Conservation (phyloP, 2,113 vertebrate species). For the Puntigrus tetrazona region DNA sequence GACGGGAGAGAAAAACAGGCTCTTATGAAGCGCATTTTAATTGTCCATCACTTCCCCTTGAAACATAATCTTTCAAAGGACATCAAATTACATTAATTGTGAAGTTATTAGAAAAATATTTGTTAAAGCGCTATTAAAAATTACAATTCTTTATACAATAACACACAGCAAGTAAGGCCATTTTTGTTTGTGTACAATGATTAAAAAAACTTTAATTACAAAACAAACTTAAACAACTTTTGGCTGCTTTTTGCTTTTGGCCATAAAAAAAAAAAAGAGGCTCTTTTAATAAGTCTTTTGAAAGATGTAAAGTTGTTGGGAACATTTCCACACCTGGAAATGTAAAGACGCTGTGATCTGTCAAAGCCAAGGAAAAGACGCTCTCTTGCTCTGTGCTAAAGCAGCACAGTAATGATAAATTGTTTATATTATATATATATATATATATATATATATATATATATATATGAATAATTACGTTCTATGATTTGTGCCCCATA, state of each 20-base stretch:
- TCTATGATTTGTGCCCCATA: too few species aligned
- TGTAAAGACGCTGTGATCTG: neutral
- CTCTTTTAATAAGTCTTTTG: neutral
- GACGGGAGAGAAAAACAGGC: neutral
- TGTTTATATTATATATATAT: too few species aligned
- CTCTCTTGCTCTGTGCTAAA: conserved; percentile 11
- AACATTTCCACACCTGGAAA: neutral
- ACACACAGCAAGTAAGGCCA: neutral
- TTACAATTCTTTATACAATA: neutral
- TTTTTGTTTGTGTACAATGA: neutral
- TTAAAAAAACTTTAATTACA: too few species aligned
- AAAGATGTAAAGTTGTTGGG: neutral
- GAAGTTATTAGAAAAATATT: neutral
- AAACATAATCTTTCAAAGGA: neutral
- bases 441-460: too few species aligned
- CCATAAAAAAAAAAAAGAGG: too few species aligned
- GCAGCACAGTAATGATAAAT: conserved; percentile 40
- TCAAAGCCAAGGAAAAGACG: neutral
- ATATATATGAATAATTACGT: too few species aligned
- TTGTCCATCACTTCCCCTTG: conserved; percentile 4
- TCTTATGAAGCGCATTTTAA: conserved; percentile 31
- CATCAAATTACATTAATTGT: neutral
- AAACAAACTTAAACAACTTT: too few species aligned
- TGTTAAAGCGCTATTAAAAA: neutral
- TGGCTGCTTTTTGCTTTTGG: too few species aligned